Percentiles rank a stretch among this genome's conserved stretches.
These are phyloP conservation scores for Sapajus apella DNA, from an alignment of 2,113 vertebrate species.

Conservation along the genomic window DNA sequence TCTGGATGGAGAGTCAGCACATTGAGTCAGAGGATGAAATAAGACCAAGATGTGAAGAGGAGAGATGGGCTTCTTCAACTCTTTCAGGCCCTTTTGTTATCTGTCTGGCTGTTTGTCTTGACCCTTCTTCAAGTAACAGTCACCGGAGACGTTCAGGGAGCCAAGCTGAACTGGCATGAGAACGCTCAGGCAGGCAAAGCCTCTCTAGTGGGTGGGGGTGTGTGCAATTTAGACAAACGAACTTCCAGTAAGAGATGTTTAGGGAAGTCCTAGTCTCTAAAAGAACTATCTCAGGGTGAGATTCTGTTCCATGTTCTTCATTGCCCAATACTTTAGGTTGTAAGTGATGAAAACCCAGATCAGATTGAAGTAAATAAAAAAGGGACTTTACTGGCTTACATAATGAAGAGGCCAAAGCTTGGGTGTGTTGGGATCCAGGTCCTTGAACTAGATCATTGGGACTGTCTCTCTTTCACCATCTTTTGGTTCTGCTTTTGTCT, in stretches of 20 bases:
- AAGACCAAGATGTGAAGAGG: neutral
- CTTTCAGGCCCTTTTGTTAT: neutral
- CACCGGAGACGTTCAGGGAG: neutral
- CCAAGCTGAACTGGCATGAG: neutral
- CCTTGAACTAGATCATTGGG: neutral
- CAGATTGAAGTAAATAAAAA: neutral
- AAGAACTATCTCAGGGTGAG: neutral
- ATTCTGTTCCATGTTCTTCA: neutral
- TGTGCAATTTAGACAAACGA: neutral
- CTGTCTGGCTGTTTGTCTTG: neutral
- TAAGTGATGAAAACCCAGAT: neutral
- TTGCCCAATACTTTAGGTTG: conserved; percentile 26
- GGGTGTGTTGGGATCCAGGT: neutral
- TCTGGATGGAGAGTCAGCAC: neutral
- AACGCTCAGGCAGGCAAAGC: neutral
- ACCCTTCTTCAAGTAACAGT: too few species aligned
- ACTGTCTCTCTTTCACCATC: neutral
- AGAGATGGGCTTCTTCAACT: neutral
- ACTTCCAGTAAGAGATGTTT: neutral
- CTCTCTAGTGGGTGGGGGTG: too few species aligned
- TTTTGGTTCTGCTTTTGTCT: conserved; percentile 44
- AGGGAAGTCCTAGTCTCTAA: neutral
- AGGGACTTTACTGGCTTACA: neutral
- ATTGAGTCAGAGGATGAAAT: neutral
- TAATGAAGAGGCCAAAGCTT: neutral